Percentiles rank a stretch among this genome's conserved stretches.
phyloP scores from a whole-genome alignment of 2,888 invertebrate genomes.

The Caenorhabditis japonica region DNA sequence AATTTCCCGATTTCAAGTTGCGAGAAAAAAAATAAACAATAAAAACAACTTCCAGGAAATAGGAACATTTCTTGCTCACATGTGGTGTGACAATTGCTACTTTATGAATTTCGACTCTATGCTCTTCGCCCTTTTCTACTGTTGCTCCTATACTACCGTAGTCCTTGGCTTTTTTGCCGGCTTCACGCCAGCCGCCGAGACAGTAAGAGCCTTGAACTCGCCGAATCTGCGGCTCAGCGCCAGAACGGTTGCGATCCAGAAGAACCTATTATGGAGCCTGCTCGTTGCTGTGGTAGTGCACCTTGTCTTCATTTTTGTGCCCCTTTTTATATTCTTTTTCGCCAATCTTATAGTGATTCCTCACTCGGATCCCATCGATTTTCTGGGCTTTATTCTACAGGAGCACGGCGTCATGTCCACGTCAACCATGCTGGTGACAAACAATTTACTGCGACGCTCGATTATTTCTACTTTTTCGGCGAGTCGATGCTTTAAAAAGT shows the following conservation, averaged over 20 bases:
- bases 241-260: constrained; percentile 4
- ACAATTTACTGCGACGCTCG: constrained; percentile 6
- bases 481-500: too few relatives aligned
- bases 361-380: neutral
- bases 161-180: constrained; percentile 3
- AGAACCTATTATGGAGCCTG: constrained; percentile 8
- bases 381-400: constrained; percentile 3
- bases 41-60: constrained; percentile 2
- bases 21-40: too few relatives aligned
- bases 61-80: constrained; percentile 1
- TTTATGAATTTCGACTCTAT: constrained; percentile 20
- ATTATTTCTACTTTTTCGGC: neutral
- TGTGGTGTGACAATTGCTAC: constrained; percentile 10
- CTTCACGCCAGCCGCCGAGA: neutral
- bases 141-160: neutral
- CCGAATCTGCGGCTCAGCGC: neutral
- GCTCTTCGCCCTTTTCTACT: constrained; percentile 1
- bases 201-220: constrained; percentile 1
- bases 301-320: constrained; percentile 2
- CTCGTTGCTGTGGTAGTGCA: neutral
- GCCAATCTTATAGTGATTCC: neutral
- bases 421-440: constrained; percentile 19
- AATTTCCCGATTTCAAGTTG: too few relatives aligned
- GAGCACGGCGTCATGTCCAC: constrained; percentile 16
- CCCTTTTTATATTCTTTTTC: neutral